These are phyloP conservation scores for Periphyllus acericola DNA, from an alignment of 2,888 invertebrate genomes.

Conservation along the genomic window DNA sequence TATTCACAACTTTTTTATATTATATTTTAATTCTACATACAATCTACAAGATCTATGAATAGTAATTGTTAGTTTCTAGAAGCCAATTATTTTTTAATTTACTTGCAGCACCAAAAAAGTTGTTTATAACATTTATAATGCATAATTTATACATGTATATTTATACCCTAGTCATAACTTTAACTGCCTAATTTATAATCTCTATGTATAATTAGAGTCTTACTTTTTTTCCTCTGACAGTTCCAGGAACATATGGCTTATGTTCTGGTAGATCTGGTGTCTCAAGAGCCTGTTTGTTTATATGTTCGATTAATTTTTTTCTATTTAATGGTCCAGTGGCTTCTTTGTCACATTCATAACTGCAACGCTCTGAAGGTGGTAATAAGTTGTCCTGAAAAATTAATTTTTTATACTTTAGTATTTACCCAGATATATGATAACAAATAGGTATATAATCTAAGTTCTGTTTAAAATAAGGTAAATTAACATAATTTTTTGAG, in stretches of 20 bases:
- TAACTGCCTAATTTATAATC: background rate
- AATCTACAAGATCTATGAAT: no score
- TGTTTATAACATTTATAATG: no score
- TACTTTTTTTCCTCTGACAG: constrained; percentile 90
- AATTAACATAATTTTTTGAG: background rate
- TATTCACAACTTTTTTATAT: no score
- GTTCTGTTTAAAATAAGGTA: background rate
- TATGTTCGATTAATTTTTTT: constrained; percentile 93
- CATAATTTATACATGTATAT: no score
- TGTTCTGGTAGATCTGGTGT: constrained; percentile 97
- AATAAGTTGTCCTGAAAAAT: constrained; percentile 87
- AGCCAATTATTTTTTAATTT: no score
- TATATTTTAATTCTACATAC: no score
- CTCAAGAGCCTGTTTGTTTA: constrained; percentile 97
- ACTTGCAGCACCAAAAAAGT: no score
- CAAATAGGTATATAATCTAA: background rate
- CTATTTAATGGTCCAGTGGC: constrained; percentile 96
- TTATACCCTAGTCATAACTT: background rate
- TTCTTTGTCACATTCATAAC: constrained; percentile 94
- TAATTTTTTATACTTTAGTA: background rate
- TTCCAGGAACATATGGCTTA: constrained; percentile 92
- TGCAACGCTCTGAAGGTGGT: constrained; percentile 94
- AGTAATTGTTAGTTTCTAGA: no score
- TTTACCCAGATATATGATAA: background rate
- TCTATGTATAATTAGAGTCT: constrained; percentile 62